phyloP scores from a whole-genome alignment of 2,888 invertebrate species.

The Leptinotarsa peninsularis region DNA sequence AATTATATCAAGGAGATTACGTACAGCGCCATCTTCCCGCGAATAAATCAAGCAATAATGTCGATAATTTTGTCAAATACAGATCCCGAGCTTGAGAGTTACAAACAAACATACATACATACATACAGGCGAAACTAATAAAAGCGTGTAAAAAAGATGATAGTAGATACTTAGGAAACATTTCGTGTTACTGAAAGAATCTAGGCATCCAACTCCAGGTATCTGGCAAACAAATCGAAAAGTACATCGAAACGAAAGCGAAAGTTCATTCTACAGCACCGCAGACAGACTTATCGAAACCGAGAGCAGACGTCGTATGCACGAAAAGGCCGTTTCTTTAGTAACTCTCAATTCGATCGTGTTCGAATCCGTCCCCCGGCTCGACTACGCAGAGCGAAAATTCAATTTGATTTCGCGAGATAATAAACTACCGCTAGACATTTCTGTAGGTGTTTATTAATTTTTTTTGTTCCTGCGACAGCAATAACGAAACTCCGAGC shows the following conservation, averaged over 20 bases:
- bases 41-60: no score
- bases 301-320: background rate
- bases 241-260: background rate
- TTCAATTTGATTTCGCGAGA: constrained; percentile 11
- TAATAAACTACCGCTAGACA: background rate
- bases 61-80: no score
- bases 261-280: constrained; percentile 2
- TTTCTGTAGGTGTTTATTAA: background rate
- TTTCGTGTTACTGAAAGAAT: no score
- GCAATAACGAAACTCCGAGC: background rate
- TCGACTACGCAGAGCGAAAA: background rate
- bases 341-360: background rate
- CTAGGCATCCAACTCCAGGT: background rate
- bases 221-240: background rate
- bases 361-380: background rate
- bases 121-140: no score
- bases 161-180: no score
- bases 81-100: no score
- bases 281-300: background rate
- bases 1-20: no score
- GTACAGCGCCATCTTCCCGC: no score
- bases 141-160: no score
- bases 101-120: no score
- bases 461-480: background rate
- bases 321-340: background rate